These are phyloP conservation scores for Drosophila ustulata DNA, from an alignment of 2,888 invertebrate species.

Conservation along the genomic window DNA sequence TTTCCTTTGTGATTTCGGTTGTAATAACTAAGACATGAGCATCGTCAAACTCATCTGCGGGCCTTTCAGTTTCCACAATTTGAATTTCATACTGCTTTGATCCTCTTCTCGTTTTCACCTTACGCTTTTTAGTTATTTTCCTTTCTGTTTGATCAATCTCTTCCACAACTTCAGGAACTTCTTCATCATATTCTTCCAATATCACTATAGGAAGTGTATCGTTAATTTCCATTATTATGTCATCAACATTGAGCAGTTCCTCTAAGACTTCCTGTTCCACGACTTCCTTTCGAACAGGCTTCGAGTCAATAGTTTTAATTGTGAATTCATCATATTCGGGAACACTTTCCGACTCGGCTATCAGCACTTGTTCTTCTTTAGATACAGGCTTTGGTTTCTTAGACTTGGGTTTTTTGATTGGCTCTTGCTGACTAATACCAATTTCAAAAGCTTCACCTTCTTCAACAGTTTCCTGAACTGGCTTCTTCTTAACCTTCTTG, in stretches of 20 bases:
- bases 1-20: constrained; percentile 78
- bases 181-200: constrained; percentile 38
- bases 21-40: constrained; percentile 83
- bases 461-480: constrained; percentile 44
- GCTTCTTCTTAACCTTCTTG: constrained; percentile 69
- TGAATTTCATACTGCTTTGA: constrained; percentile 85
- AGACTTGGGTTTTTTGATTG: constrained; percentile 61
- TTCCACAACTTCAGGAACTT: constrained; percentile 42
- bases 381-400: constrained; percentile 54
- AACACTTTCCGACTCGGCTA: constrained; percentile 35
- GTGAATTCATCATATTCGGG: constrained; percentile 54
- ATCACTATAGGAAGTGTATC: constrained; percentile 61
- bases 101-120: constrained; percentile 85
- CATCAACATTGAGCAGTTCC: constrained; percentile 44
- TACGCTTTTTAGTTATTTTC: constrained; percentile 85
- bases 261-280: constrained; percentile 23
- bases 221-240: constrained; percentile 53
- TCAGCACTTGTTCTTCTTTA: constrained; percentile 32
- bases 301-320: constrained; percentile 48
- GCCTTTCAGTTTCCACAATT: constrained; percentile 83
- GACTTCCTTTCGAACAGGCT: constrained; percentile 36
- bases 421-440: constrained; percentile 69
- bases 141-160: constrained; percentile 70
- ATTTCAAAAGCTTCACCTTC: constrained; percentile 71
- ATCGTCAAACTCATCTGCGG: constrained; percentile 82